These are phyloP conservation scores for Drosophila rhopaloa DNA, from an alignment of 1,140 invertebrate genomes.

Conservation along the genomic window DNA sequence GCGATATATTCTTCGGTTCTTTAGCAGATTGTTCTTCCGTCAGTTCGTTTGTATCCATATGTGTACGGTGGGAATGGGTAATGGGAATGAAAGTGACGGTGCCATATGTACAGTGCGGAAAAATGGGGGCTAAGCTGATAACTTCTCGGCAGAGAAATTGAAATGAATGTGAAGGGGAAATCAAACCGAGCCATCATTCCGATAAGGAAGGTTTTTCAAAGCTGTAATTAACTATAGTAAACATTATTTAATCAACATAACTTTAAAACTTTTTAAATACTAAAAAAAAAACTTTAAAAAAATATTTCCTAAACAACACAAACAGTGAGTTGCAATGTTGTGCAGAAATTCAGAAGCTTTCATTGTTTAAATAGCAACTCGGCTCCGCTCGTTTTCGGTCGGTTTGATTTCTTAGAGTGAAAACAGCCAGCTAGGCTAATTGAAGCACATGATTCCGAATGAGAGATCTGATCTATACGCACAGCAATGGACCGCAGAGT, in stretches of 20 bases:
- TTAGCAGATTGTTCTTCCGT: background rate
- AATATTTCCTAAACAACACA: background rate
- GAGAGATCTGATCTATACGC: conserved; percentile 24
- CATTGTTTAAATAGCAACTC: background rate
- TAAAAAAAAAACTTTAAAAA: background rate
- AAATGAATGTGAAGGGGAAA: conserved; percentile 6
- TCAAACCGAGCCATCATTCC: conserved; percentile 5
- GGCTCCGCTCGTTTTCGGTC: background rate
- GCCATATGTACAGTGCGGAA: conserved; percentile 36
- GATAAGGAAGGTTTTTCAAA: no score
- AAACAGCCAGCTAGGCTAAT: background rate
- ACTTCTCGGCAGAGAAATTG: background rate
- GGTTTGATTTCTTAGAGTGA: conserved; percentile 7
- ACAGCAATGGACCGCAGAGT: conserved; percentile 47
- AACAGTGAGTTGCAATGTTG: background rate
- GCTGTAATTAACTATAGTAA: background rate
- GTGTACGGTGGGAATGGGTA: background rate
- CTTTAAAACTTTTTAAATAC: background rate
- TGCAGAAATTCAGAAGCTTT: no score
- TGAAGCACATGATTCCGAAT: conserved; percentile 1
- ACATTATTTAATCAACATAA: background rate
- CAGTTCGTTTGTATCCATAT: background rate
- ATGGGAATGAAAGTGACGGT: conserved; percentile 12
- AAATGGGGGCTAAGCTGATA: background rate
- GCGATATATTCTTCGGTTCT: background rate